A percentile compares a stretch with the other conserved stretches of the same genome.
Conservation (phyloP, 1,140 invertebrate genomes). For the Diplogasteroides magnus region DNA sequence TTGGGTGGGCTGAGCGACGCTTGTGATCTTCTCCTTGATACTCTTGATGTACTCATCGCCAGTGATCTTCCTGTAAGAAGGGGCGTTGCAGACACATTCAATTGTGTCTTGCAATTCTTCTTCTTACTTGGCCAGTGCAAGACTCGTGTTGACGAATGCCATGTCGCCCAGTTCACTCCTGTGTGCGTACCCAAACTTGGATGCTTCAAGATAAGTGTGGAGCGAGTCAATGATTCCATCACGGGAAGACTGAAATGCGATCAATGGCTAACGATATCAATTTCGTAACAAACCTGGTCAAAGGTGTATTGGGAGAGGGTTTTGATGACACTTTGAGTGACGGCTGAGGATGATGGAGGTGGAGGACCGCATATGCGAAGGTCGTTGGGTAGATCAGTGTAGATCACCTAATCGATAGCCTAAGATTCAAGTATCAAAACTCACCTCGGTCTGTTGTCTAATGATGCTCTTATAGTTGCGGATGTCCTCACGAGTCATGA, state of each 20-base stretch:
- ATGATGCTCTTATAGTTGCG: slow-evolving; percentile 63
- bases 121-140: slow-evolving; percentile 64
- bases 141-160: slow-evolving; percentile 70
- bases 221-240: slow-evolving; percentile 59
- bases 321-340: slow-evolving; percentile 29
- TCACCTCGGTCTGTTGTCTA: slow-evolving; percentile 60
- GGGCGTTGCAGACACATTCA: too few relatives aligned
- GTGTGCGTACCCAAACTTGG: slow-evolving; percentile 79
- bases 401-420: too few relatives aligned
- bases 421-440: too few relatives aligned
- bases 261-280: too few relatives aligned
- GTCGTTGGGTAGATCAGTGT: slow-evolving; percentile 17
- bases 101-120: background rate
- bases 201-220: slow-evolving; percentile 78
- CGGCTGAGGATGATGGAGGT: slow-evolving; percentile 27
- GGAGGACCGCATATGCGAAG: slow-evolving; percentile 26
- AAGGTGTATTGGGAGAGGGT: slow-evolving; percentile 8
- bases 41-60: slow-evolving; percentile 20
- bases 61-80: background rate
- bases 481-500: slow-evolving; percentile 72
- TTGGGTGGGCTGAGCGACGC: slow-evolving; percentile 10
- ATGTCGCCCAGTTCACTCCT: slow-evolving; percentile 4
- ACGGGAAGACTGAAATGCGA: too few relatives aligned
- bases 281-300: background rate
- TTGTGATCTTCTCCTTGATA: slow-evolving; percentile 21